Evolutionary conservation across 2,888 invertebrate genomes (phyloP).

Genomic region (Leistus spinibarbis): DNA sequence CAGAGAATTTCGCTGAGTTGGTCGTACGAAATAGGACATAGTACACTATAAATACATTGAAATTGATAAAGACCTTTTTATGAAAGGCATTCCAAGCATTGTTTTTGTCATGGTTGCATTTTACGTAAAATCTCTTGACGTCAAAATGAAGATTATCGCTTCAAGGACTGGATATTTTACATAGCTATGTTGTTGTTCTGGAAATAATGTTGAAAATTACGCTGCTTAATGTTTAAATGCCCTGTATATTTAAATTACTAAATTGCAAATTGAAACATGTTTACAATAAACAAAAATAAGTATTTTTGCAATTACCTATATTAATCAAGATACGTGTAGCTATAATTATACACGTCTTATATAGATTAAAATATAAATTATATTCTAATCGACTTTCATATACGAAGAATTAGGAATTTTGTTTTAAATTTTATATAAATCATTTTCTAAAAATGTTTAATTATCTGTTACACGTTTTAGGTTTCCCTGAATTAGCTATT

Average conservation of each 20-base stretch:
- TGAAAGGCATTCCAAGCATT: neutral
- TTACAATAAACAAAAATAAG: neutral
- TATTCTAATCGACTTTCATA: no score
- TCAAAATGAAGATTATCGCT: neutral
- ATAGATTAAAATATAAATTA: no score
- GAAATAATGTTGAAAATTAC: neutral
- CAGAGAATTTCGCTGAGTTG: neutral
- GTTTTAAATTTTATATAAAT: no score
- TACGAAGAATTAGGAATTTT: no score
- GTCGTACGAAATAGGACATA: neutral
- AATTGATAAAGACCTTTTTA: neutral
- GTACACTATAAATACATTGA: neutral
- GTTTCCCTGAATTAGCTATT: no score
- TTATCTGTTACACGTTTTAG: no score
- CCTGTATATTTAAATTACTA: neutral
- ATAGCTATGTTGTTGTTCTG: neutral
- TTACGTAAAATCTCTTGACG: neutral
- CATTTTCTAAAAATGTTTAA: no score
- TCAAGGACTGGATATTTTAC: neutral
- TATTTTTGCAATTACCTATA: no score
- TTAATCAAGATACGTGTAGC: no score
- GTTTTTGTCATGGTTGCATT: neutral
- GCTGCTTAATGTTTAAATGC: neutral
- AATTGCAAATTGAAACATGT: neutral
- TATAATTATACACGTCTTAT: no score